Percentiles rank a stretch among this genome's conserved stretches.
phyloP scores from a whole-genome alignment of 1,140 invertebrate species.

The Rhyacophila brunnea region DNA sequence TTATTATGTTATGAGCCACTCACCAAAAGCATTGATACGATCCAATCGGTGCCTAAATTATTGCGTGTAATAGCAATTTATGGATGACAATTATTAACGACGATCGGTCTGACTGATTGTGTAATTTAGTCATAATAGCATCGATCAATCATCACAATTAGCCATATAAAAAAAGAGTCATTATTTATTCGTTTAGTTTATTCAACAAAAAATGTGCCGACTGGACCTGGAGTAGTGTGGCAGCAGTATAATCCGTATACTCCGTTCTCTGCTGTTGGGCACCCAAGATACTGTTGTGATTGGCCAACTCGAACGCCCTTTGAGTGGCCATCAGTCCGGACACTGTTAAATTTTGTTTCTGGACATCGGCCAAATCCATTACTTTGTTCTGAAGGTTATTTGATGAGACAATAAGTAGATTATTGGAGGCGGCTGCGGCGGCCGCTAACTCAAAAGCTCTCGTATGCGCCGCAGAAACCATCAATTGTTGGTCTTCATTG shows the following conservation, averaged over 20 bases:
- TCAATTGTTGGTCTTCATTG: neutral
- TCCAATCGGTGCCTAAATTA: no score
- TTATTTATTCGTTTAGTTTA: no score
- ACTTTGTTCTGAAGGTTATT: neutral
- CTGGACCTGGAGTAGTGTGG: slow-evolving; percentile 20
- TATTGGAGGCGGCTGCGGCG: neutral
- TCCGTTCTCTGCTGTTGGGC: slow-evolving; percentile 18
- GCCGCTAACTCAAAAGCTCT: neutral
- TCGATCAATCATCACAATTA: no score
- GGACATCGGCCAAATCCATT: neutral
- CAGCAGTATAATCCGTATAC: slow-evolving; percentile 20
- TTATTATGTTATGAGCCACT: no score
- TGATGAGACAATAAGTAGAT: neutral
- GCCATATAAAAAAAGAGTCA: no score
- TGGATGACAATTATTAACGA: no score
- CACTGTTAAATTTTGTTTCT: slow-evolving; percentile 20
- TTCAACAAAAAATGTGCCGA: slow-evolving; percentile 22
- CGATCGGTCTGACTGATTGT: no score
- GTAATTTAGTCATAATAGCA: no score
- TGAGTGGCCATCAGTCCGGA: slow-evolving; percentile 14
- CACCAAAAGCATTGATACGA: no score
- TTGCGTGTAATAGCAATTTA: no score
- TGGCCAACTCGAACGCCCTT: slow-evolving; percentile 17
- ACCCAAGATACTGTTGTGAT: slow-evolving; percentile 11
- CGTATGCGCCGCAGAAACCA: neutral